A percentile compares a stretch with the other conserved stretches of the same genome.
These are phyloP conservation scores for Brachionus sp. DNA, from an alignment of 1,140 invertebrate species.

Conservation along the genomic window DNA sequence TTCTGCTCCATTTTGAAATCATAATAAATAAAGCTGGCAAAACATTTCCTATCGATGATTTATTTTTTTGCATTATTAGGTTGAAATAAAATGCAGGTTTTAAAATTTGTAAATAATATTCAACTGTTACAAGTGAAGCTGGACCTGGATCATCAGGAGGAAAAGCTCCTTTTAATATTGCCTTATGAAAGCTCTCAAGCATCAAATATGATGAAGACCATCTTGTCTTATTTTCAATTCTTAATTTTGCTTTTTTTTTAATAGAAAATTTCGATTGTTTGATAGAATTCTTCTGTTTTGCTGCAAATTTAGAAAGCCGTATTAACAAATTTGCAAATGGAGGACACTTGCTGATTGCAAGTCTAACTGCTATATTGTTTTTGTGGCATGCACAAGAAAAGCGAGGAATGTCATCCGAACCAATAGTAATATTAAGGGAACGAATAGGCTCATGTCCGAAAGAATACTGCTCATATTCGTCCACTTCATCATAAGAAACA, in stretches of 20 bases:
- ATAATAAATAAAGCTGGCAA: background rate
- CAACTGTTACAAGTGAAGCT: background rate
- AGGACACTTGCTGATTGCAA: background rate
- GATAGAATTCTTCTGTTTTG: background rate
- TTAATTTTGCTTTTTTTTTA: background rate
- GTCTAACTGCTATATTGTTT: background rate
- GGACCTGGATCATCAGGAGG: background rate
- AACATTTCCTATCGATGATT: background rate
- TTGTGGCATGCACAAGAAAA: background rate
- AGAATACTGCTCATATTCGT: no score
- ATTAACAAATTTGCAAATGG: background rate
- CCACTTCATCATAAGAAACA: no score
- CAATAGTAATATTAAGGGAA: background rate
- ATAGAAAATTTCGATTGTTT: background rate
- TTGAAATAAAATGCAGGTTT: background rate
- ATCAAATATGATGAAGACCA: background rate
- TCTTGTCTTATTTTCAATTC: background rate
- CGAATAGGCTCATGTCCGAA: background rate
- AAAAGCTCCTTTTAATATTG: background rate
- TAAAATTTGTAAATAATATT: background rate
- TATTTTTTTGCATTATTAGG: background rate
- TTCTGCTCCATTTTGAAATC: background rate
- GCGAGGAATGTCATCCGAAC: background rate
- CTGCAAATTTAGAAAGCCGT: background rate
- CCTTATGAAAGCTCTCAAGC: background rate